Evolutionary conservation across 2,888 invertebrate genomes (phyloP).

Genomic region (Spicauda simplicius): DNA sequence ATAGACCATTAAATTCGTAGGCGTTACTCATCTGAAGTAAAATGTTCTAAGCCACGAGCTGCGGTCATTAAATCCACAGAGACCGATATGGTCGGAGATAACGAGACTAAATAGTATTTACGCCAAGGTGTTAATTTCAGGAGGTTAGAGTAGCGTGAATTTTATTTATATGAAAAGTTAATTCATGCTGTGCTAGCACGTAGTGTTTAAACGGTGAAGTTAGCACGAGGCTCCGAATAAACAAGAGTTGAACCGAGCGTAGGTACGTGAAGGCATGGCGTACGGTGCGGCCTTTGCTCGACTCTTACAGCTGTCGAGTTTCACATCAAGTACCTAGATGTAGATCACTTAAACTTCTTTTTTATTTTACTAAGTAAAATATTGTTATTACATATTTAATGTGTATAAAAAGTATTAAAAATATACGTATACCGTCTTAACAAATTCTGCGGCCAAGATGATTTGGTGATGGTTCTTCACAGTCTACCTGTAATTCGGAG

Average conservation of each 20-base stretch:
- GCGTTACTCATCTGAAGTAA: constrained; percentile 20
- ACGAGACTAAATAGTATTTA: constrained; percentile 80
- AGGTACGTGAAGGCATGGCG: constrained; percentile 51
- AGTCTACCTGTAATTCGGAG: too few species aligned
- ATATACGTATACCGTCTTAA: too few species aligned
- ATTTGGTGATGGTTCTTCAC: too few species aligned
- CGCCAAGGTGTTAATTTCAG: constrained; percentile 84
- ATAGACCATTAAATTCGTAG: constrained; percentile 17
- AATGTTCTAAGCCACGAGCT: constrained; percentile 24
- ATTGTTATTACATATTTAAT: too few species aligned
- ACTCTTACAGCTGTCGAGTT: background rate
- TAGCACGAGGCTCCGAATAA: constrained; percentile 80
- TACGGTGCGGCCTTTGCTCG: constrained; percentile 46
- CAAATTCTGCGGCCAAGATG: too few species aligned
- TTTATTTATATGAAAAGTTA: constrained; percentile 85
- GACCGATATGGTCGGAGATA: constrained; percentile 69
- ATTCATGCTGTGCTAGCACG: constrained; percentile 81
- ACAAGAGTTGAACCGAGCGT: constrained; percentile 61
- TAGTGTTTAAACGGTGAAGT: constrained; percentile 82
- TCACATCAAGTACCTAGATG: background rate
- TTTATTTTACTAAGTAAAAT: background rate
- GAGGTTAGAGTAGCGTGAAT: constrained; percentile 84
- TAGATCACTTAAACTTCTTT: background rate
- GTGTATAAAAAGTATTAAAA: too few species aligned
- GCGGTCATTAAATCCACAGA: constrained; percentile 38